Base-by-base conservation (phyloP, 2,797 vertebrate species). In the Ceyx erithaca region DNA sequence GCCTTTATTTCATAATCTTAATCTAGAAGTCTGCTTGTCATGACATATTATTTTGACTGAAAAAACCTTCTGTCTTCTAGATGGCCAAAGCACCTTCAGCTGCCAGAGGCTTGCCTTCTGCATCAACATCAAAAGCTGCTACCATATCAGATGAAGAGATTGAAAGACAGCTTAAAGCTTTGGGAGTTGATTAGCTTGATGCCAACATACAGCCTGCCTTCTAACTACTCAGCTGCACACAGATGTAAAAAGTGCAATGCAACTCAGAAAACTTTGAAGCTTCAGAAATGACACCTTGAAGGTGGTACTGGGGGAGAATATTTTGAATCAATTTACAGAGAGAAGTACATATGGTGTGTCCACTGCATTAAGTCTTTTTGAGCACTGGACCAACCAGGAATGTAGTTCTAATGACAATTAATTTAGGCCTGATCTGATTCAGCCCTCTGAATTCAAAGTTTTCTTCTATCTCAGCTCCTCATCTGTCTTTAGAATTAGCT, bases 71-170 rank as follows among this genome's bases (percentile, higher is more conserved):
- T 57, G 14, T 93, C 48, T 77, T 93, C 45, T 97, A 99, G 99
- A 99, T 99, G 99, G 99, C 98, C 92, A 99, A 98, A 95, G 99
- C 98, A 92, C 99, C 99, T 2, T 98, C 99, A 85, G 98, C 99
- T 96, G 98, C 98, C 87, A 98, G 98, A 96, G 98, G 97, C 64
- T 89, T 99, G 82, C 99, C 99, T 2, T 97, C 98, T 35, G 98
- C 98, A 11, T 98, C 98, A 23, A 97, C 99, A 59, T 97, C 99
- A 76, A 98, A 98, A 94, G 80, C 97, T 63, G 76, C 97, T 92
- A 98, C 98, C 31, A 99, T 99, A 93, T 99, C 99, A 1, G 99
- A 99, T 69, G 99, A 99, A 63, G 99, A 99, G 97, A 99, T 99
- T 33, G 99, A 99, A 97, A 98, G 99, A 87, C 99, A 99, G 95